Evolutionary conservation across 2,113 vertebrate genomes (phyloP).

Genomic region (Pteropus alecto): DNA sequence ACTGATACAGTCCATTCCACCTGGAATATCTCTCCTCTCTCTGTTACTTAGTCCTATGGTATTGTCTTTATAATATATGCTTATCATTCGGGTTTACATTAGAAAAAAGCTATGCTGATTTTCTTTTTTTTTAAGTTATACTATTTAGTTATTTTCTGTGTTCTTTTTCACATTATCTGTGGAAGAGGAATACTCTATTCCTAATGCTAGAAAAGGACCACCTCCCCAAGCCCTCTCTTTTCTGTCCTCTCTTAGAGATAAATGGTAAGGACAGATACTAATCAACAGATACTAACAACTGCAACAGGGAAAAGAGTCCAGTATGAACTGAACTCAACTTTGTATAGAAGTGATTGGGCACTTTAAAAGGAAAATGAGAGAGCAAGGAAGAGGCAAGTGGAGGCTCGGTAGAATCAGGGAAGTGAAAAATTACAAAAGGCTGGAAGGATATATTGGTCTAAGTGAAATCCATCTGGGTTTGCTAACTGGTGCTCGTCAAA

Average conservation of each 20-base stretch:
- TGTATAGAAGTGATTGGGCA: neutral
- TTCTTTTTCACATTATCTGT: neutral
- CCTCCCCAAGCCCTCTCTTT: neutral
- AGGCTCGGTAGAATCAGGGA: neutral
- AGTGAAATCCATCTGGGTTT: neutral
- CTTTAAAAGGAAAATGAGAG: neutral
- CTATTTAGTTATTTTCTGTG: neutral
- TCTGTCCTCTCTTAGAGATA: neutral
- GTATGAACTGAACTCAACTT: neutral
- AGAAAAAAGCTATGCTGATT: neutral
- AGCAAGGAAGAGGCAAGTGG: too few relatives aligned
- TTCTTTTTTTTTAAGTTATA: neutral
- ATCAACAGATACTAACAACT: neutral
- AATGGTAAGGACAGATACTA: neutral
- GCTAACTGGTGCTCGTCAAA: neutral
- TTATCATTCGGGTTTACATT: neutral
- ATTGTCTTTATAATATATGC: neutral
- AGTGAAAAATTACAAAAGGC: neutral
- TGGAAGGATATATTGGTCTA: neutral
- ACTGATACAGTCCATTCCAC: neutral
- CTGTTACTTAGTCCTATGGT: neutral
- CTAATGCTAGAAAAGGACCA: neutral
- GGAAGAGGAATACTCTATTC: neutral
- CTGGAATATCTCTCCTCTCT: neutral
- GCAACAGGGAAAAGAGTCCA: neutral